These are phyloP conservation scores for Eunapius fragilis DNA, from an alignment of 37 sponge, comb jelly and placozoan genomes.

Conservation along the genomic window DNA sequence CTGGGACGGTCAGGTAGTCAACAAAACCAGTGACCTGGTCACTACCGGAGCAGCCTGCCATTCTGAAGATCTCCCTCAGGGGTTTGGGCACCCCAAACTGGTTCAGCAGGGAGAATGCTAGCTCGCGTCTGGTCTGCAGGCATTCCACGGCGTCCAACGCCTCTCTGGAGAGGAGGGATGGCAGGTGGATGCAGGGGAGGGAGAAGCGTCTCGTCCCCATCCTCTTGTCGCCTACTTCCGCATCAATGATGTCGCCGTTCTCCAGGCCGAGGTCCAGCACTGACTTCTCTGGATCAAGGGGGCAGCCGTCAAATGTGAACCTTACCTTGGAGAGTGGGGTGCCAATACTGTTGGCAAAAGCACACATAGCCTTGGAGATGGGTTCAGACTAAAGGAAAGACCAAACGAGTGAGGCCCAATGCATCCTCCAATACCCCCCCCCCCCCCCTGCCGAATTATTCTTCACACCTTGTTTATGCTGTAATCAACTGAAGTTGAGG, in stretches of 20 bases:
- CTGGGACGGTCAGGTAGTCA: background rate
- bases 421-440: no score
- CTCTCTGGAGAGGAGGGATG: background rate
- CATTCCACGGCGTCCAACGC: background rate
- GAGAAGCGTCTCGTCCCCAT: background rate
- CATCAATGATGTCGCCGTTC: background rate
- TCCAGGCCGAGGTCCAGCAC: background rate
- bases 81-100: background rate
- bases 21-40: background rate
- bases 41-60: background rate
- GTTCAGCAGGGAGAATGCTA: background rate
- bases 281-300: background rate
- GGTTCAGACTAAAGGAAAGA: background rate
- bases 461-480: background rate
- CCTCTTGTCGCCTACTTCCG: background rate
- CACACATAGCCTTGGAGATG: background rate
- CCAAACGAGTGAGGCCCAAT: no score
- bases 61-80: background rate
- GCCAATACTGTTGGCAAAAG: background rate
- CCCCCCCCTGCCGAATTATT: background rate
- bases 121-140: background rate
- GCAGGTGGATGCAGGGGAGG: slow-evolving; percentile 1
- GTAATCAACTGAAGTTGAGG: background rate
- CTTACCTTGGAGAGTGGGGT: background rate
- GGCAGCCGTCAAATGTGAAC: background rate